Base-by-base conservation (phyloP, 2,113 vertebrate species). In the Lamprotornis superbus region DNA sequence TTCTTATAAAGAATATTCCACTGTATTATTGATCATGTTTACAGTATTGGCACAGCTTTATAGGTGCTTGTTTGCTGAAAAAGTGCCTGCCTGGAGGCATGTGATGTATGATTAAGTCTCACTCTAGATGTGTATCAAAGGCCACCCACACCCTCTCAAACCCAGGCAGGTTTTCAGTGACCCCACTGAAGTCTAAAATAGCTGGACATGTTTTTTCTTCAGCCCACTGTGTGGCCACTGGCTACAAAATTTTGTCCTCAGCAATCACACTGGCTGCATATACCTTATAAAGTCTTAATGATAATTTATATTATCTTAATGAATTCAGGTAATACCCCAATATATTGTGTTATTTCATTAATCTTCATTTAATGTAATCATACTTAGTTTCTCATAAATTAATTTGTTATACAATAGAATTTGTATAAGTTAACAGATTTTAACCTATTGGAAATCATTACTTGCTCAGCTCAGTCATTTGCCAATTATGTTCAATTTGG, bases 131-230 rank as follows among this genome's bases (percentile, higher is more conserved):
- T 90, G 60, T 83, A 80, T 70, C 80, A 95, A 93, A 92, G 94
- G 91, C 95, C 86, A 90, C 94, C 73, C 94, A 94, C 93, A 68
- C 73, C 91, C 83, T 94, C 46, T 35, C 76, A 89, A 70, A 83
- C 24, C 19, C 46, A 74, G 35, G 56, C 30, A 86, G 30, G 27
- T 67, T 77, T 89, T 89, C 27, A 3, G 59, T 78, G 75, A 83
- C 42, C 55, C 42, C 55, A 44, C 16, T 70, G n/a, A 59, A 77
- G 27, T n/a, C 55, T 57, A 44, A 90, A 86, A 67, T 13, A 37
- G 3, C 18, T 83, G 79, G n/a, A 53, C 46, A 20, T 4, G 5
- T 23, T 5, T 61, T 61, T 27, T 79, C 15, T 46, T 86, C 55
- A 68, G 24, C 6, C 31, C 31, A 17, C 28, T 65, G 28, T 44